A percentile compares a stretch with the other conserved stretches of the same genome.
phyloP scores from a whole-genome alignment of 2,113 vertebrate species.

The Gavia stellata region DNA sequence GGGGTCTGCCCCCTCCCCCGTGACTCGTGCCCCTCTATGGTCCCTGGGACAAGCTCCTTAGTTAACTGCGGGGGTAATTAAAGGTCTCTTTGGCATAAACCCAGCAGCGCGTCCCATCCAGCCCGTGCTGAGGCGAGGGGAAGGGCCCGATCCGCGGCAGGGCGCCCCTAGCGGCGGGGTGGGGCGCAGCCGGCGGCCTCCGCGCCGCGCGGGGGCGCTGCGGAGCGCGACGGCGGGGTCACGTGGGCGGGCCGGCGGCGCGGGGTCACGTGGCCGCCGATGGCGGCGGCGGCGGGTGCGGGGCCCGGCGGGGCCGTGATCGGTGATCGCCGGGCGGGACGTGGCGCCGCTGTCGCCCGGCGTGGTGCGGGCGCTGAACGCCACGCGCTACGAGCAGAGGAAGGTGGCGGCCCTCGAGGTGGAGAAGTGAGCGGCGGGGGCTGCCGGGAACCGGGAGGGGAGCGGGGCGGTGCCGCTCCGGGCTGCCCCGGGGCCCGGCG shows the following conservation, averaged over 20 bases:
- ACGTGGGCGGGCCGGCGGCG: neutral
- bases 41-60: neutral
- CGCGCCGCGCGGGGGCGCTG: neutral
- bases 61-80: neutral
- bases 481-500: too few relatives aligned
- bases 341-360: constrained; percentile 90
- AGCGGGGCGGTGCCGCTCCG: neutral
- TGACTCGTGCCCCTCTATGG: neutral
- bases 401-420: constrained; percentile 95
- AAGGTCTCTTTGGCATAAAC: neutral
- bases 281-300: neutral
- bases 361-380: constrained; percentile 91
- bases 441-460: neutral
- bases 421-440: constrained; percentile 75
- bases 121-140: neutral
- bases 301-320: constrained; percentile 74
- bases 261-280: neutral
- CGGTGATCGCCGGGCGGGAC: constrained; percentile 89
- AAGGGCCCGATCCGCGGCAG: neutral
- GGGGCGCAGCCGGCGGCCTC: neutral
- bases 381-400: constrained; percentile 95
- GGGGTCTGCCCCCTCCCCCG: constrained; percentile 60
- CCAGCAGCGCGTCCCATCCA: too few relatives aligned
- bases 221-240: neutral
- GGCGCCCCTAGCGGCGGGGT: too few relatives aligned